Base-by-base conservation (phyloP, 2,888 invertebrate genomes). In the Macropis europaea region DNA sequence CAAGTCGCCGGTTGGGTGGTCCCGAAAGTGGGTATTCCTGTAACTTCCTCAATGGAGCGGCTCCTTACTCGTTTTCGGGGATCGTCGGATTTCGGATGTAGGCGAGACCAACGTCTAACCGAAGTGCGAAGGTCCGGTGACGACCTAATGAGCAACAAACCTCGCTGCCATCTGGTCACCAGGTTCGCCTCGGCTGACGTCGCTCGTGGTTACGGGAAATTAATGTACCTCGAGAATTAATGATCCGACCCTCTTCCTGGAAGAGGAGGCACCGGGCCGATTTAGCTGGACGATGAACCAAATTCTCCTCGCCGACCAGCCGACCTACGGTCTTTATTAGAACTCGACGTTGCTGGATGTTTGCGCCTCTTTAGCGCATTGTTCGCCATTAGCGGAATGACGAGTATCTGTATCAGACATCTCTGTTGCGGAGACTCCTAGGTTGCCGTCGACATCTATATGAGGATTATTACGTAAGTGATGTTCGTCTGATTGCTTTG, bases 221-320 rank as follows among this genome's bases (percentile, higher is more conserved):
- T 87, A 87, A 87, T 87, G 87, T 87, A 85, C 82, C 84, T 79
- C 74, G 84, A 87, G 85, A 84, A 87, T 88, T 88, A 87, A 88
- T 86, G 88, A 86, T 85, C 85, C 68, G 54, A 7, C 42, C 59
- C 36, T 50, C 42, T 73, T 81, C 68, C 70, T 64, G 54, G 78
- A 69, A 76, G 77, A 62, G 57, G 64, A 66, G 59, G 69, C 76
- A 69, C 63, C 53, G 42, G 59, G 36, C 61, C 45, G 48, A 38
- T 40, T 24, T 32, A 28, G 42, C 19, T 42, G 42, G 30, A 52
- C 54, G 38, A 15, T 22, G 28, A 32, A 3, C 42, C 42, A 30
- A 54, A 54, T 56, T 42, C 17, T 42, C 54, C 19, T 42, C n/a
- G 11, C 2, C 22, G 40, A 40, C 6, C 15, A 40, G 17, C 40